Conservation (phyloP, 2,113 vertebrate genomes). For the Panthera leo region DNA sequence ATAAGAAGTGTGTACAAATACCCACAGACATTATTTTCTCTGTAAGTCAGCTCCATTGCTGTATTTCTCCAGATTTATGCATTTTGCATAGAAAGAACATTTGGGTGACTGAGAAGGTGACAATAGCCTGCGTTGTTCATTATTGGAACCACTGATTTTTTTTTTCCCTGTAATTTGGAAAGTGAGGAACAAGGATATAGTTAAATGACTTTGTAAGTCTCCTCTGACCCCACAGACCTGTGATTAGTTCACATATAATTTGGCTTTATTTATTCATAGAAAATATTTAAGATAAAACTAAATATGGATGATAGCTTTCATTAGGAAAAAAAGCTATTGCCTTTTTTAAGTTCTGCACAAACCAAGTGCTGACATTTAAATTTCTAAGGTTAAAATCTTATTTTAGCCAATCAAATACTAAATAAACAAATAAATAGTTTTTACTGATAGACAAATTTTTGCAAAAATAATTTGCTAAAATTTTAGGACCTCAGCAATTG, state of each 20-base stretch:
- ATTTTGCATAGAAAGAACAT: not conserved
- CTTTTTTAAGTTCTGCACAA: not conserved
- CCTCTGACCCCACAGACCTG: not conserved
- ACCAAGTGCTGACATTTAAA: not conserved
- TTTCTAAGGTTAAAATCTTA: not conserved
- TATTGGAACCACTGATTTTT: not conserved
- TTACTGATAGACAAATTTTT: not conserved
- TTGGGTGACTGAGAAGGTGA: not conserved
- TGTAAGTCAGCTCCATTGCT: not conserved
- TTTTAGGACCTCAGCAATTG: not conserved
- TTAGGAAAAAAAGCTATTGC: not conserved
- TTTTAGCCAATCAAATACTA: not conserved
- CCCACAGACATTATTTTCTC: not conserved
- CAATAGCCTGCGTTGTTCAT: not conserved
- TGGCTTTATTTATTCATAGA: not conserved
- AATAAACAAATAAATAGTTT: not conserved
- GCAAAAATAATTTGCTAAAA: not conserved
- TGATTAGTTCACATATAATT: not conserved
- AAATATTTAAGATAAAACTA: constrained; percentile 1
- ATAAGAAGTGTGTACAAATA: not conserved
- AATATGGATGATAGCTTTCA: not conserved
- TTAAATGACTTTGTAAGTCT: not conserved
- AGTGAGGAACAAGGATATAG: not conserved
- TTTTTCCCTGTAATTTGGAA: not conserved
- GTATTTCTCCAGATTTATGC: not conserved